These are phyloP conservation scores for Uloborus plumipes DNA, from an alignment of 2,888 invertebrate species.

Conservation along the genomic window DNA sequence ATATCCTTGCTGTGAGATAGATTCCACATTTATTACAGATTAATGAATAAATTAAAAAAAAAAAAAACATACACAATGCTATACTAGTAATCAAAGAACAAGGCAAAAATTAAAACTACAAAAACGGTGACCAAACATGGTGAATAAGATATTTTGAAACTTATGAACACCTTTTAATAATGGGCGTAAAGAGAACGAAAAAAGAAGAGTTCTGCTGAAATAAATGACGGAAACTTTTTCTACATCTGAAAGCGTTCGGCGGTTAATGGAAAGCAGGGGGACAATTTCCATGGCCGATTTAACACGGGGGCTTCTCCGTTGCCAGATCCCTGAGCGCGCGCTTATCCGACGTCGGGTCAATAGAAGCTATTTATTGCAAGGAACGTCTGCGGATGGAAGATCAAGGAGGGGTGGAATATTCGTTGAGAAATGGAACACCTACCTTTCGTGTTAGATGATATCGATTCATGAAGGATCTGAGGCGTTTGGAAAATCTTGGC, in stretches of 20 bases:
- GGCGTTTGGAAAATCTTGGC: no score
- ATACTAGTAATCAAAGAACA: no score
- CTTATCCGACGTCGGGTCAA: constrained; percentile 36
- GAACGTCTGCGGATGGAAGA: constrained; percentile 19
- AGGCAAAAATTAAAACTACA: no score
- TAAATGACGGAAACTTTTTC: constrained; percentile 53
- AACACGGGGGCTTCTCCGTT: constrained; percentile 30
- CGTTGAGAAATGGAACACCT: background rate
- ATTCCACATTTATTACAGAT: no score
- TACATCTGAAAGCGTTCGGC: constrained; percentile 50
- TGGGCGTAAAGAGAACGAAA: constrained; percentile 37
- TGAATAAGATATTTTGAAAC: background rate
- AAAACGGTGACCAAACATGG: constrained; percentile 12
- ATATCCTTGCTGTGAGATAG: no score
- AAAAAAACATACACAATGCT: no score
- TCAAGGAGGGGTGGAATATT: background rate
- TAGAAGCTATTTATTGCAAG: constrained; percentile 40
- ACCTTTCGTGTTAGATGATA: no score
- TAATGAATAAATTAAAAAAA: no score
- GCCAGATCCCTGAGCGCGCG: constrained; percentile 16
- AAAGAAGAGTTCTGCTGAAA: constrained; percentile 29
- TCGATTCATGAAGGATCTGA: no score
- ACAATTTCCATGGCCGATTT: constrained; percentile 60
- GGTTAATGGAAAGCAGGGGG: constrained; percentile 60
- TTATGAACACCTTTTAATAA: constrained; percentile 28